phyloP scores from a whole-genome alignment of 2,797 vertebrate genomes.

The Macropodus opercularis region DNA sequence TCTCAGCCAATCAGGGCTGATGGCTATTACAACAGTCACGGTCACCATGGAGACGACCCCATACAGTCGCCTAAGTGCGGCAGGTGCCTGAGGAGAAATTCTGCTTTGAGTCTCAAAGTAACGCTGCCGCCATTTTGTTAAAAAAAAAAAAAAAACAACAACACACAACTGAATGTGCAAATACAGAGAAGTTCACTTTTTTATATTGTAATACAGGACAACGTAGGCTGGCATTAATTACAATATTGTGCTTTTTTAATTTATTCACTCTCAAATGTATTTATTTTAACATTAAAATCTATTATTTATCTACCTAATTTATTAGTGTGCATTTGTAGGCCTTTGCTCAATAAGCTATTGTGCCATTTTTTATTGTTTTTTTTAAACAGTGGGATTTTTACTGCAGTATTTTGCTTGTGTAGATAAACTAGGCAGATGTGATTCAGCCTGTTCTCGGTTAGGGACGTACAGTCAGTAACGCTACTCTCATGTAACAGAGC shows the following conservation, averaged over 20 bases:
- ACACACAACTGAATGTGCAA: slow-evolving; percentile 71
- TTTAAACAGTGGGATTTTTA: slow-evolving; percentile 65
- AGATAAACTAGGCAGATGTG: slow-evolving; percentile 63
- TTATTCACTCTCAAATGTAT: slow-evolving; percentile 63
- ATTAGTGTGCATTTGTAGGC: slow-evolving; percentile 71
- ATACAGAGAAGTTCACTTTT: slow-evolving; percentile 74
- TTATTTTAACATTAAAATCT: slow-evolving; percentile 66
- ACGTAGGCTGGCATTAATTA: slow-evolving; percentile 73
- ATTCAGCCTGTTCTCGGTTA: slow-evolving; percentile 52
- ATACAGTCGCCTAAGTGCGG: slow-evolving; percentile 72
- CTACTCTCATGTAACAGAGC: slow-evolving; percentile 50
- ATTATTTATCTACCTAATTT: slow-evolving; percentile 72
- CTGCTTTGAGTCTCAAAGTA: slow-evolving; percentile 76
- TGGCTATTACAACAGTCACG: slow-evolving; percentile 60
- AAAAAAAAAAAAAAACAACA: slow-evolving; percentile 22
- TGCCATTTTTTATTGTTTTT: slow-evolving; percentile 65
- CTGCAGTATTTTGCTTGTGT: slow-evolving; percentile 70
- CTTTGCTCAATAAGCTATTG: slow-evolving; percentile 74
- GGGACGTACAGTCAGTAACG: slow-evolving; percentile 38
- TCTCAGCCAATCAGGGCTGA: slow-evolving; percentile 66
- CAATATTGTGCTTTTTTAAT: slow-evolving; percentile 68
- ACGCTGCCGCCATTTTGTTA: slow-evolving; percentile 77
- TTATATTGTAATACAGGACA: slow-evolving; percentile 75
- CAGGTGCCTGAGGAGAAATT: slow-evolving; percentile 79
- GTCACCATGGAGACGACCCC: slow-evolving; percentile 69